A percentile compares a stretch with the other conserved stretches of the same genome.
Conservation (phyloP, 2,888 invertebrate species). For the Dasysyrphus albostriatus region DNA sequence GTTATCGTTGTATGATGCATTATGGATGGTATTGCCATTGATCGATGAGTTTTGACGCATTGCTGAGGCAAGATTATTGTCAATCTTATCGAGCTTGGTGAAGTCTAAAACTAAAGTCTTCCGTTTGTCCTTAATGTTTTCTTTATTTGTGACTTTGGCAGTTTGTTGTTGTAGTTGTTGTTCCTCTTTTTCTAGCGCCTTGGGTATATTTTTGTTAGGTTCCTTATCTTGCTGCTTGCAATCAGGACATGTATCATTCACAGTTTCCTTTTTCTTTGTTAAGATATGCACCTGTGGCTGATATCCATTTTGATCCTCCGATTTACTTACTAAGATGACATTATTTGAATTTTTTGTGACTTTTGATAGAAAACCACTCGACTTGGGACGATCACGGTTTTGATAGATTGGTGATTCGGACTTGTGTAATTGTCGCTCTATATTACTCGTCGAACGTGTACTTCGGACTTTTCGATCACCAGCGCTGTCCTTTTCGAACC, state of each 20-base stretch:
- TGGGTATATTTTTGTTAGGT: slow-evolving; percentile 75
- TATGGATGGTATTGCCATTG: slow-evolving; percentile 73
- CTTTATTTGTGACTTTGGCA: slow-evolving; percentile 79
- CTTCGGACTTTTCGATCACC: slow-evolving; percentile 81
- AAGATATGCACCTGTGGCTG: slow-evolving; percentile 61
- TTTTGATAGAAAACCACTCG: slow-evolving; percentile 76
- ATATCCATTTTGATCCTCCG: slow-evolving; percentile 46
- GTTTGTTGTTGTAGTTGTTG: slow-evolving; percentile 76
- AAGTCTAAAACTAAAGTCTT: slow-evolving; percentile 87
- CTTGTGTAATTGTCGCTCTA: slow-evolving; percentile 81
- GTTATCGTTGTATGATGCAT: slow-evolving; percentile 78
- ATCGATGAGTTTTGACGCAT: slow-evolving; percentile 70
- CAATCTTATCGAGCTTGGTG: slow-evolving; percentile 84
- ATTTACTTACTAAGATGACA: slow-evolving; percentile 82
- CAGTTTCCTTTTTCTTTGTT: slow-evolving; percentile 54
- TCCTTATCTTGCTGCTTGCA: slow-evolving; percentile 74
- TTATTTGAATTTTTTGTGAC: slow-evolving; percentile 83
- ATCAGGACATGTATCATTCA: slow-evolving; percentile 71
- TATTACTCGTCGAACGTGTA: slow-evolving; percentile 82
- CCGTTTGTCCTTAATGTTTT: slow-evolving; percentile 82
- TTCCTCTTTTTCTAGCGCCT: slow-evolving; percentile 82
- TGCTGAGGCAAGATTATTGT: slow-evolving; percentile 67
- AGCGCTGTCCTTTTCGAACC: slow-evolving; percentile 87
- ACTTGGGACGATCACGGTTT: slow-evolving; percentile 78
- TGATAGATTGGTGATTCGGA: slow-evolving; percentile 80